Percentiles rank a stretch among this genome's conserved stretches.
phyloP scores from a whole-genome alignment of 1,140 invertebrate species.

The Bombus sylvicola region DNA sequence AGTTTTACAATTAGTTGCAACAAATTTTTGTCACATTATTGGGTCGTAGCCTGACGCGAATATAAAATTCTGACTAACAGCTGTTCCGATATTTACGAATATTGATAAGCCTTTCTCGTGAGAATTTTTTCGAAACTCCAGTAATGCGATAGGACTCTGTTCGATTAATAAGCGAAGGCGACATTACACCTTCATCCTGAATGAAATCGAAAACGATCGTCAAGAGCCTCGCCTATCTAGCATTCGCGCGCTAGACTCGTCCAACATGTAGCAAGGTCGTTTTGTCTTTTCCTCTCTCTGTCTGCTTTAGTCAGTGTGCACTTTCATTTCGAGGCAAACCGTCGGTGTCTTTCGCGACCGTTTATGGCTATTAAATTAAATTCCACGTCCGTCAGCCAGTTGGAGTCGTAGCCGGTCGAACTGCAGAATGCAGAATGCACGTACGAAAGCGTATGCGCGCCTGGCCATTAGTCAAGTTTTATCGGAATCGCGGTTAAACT shows the following conservation, averaged over 20 bases:
- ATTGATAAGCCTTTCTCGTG: too few species aligned
- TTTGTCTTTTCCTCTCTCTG: slow-evolving; percentile 66
- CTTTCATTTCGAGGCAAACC: slow-evolving; percentile 63
- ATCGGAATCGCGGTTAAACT: slow-evolving; percentile 41
- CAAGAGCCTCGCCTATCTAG: slow-evolving; percentile 22
- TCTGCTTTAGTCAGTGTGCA: slow-evolving; percentile 43
- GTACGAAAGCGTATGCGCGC: background rate
- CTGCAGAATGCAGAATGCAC: slow-evolving; percentile 34
- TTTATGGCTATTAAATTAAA: slow-evolving; percentile 71
- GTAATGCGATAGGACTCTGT: background rate
- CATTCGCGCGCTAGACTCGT: slow-evolving; percentile 59
- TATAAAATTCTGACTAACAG: background rate
- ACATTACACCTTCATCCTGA: slow-evolving; percentile 5
- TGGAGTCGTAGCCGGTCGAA: background rate
- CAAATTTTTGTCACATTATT: background rate
- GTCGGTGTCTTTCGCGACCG: slow-evolving; percentile 56
- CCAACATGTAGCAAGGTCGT: slow-evolving; percentile 71
- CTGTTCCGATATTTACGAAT: too few species aligned
- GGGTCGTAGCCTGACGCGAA: too few species aligned
- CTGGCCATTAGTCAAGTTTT: slow-evolving; percentile 43
- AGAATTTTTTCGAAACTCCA: background rate
- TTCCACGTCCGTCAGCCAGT: slow-evolving; percentile 60
- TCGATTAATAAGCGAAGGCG: background rate
- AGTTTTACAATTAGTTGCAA: background rate
- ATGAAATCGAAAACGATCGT: slow-evolving; percentile 77